phyloP scores from a whole-genome alignment of 2,797 vertebrate species.

The Sebastes matsubarae region DNA sequence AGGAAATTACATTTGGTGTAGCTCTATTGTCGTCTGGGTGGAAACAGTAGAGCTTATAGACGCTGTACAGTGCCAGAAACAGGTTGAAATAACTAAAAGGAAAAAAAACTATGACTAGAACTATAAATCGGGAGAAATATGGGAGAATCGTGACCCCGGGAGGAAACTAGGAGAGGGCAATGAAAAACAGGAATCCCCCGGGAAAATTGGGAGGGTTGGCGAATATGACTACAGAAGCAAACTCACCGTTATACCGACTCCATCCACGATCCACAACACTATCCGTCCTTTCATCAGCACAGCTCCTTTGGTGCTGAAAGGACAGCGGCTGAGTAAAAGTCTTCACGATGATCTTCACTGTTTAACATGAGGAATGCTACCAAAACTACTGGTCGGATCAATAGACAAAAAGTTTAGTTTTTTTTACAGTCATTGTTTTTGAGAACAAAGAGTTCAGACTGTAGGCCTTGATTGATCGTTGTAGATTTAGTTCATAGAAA shows the following conservation, averaged over 20 bases:
- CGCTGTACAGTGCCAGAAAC: too few relatives aligned
- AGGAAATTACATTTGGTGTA: too few relatives aligned
- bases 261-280: neutral
- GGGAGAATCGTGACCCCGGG: too few relatives aligned
- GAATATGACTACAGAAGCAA: neutral
- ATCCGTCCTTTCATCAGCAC: neutral
- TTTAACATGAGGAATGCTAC: neutral
- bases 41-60: too few relatives aligned
- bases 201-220: neutral
- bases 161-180: too few relatives aligned
- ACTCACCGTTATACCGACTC: neutral
- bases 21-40: too few relatives aligned
- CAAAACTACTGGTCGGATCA: neutral
- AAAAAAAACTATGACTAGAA: too few relatives aligned
- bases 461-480: neutral
- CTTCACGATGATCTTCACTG: neutral
- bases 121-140: too few relatives aligned
- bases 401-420: neutral
- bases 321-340: neutral
- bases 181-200: too few relatives aligned
- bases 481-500: neutral
- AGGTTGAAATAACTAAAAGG: too few relatives aligned
- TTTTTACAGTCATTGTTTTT: neutral
- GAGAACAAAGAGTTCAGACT: neutral
- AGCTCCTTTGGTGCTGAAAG: conserved; percentile 3